Base-by-base conservation (phyloP, 2,888 invertebrate genomes). In the Baronia brevicornis region DNA sequence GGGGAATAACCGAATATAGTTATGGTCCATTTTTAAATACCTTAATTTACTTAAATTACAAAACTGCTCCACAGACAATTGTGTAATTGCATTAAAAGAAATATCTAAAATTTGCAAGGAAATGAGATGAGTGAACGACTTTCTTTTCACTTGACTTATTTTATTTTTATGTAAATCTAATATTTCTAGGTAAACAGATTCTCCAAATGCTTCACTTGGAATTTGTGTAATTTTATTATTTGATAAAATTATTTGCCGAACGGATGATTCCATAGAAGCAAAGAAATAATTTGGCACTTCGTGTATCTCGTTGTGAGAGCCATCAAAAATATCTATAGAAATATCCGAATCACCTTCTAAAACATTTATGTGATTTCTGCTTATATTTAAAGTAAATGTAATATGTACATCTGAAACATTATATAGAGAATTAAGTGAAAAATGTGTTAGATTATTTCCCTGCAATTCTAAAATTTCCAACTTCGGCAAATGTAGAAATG, bases 381-480 rank as follows among this genome's bases (percentile, higher is more conserved):
- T 94, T 21, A 94, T 84, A 60, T 95, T 95, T 29, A 95, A 75
- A 4, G 89, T 87, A 47, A 95, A 84, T 12, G 91, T 90, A 22
- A 87, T 75, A 41, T 88, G 88, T 3, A 85, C 71, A 42, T 87
- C 85, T 3, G 91, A 90, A 12, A 91, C 86, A 58, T 91, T 92
- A 40, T 87, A 80, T 54, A 93, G 91, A 30, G 87, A 85, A 51
- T 86, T 87, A 48, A 92, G 72, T 8, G 90, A 88, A 50, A 95
- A 85, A 41, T 87, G 85, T 10, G 88, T 88, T 29, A 95, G 73
- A 49, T 90, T 87, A 63, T 95, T 95, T 51, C 90, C 88, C 72
- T 94, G 94, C 39, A 95, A 78, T 67, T 95, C 94, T 34, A 96
- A 77, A 54, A 91, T 89, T 44, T 90, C 88, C 48, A 97, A 74